Percentiles rank a stretch among this genome's conserved stretches.
Evolutionary conservation across 2,888 invertebrate species (phyloP).

Genomic region (Eilema caniola): DNA sequence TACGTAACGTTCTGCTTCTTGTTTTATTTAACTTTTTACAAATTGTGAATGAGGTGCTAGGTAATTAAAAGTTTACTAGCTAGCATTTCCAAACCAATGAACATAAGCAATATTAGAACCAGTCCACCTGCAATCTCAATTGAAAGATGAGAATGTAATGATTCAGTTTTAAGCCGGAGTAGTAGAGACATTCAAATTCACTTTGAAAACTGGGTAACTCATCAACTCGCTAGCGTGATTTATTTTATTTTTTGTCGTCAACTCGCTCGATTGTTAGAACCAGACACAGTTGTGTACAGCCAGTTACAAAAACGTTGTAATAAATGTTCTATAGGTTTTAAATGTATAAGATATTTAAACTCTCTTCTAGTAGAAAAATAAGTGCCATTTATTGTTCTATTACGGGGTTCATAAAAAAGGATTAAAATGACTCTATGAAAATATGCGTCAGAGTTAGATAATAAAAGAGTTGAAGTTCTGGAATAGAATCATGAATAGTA

Average conservation of each 20-base stretch:
- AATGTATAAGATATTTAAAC: neutral
- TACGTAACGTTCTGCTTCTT: neutral
- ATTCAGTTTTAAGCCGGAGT: neutral
- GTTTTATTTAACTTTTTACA: neutral
- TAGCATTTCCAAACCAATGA: neutral
- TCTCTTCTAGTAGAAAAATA: no score
- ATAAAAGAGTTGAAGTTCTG: neutral
- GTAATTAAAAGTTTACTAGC: neutral
- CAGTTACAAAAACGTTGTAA: no score
- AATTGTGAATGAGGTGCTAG: neutral
- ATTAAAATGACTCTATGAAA: no score
- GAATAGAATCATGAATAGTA: neutral
- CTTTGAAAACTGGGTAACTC: no score
- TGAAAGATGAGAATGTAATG: neutral
- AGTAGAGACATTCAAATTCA: neutral
- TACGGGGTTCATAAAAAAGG: no score
- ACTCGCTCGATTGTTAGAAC: no score
- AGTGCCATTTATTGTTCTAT: no score
- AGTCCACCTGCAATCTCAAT: neutral
- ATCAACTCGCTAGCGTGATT: no score
- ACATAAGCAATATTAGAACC: neutral
- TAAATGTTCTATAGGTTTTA: no score
- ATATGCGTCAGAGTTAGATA: no score
- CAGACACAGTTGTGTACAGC: no score
- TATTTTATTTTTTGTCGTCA: no score